Evolutionary conservation across 1,140 invertebrate species (phyloP).

Genomic region (Brachystomella parvula): DNA sequence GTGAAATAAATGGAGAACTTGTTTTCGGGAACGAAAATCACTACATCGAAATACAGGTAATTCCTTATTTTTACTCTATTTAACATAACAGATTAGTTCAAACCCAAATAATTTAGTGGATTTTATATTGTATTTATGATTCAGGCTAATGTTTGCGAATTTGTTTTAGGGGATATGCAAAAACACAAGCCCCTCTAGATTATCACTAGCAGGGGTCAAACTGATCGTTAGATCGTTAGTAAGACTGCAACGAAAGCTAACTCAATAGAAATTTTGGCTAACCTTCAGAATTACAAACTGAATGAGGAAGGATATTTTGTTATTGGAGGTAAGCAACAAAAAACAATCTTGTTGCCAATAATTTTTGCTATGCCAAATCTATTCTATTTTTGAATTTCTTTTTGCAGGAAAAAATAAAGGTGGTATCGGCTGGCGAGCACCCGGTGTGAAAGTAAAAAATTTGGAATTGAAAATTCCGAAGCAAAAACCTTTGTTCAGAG

Average conservation of each 20-base stretch:
- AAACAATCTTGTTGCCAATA: no score
- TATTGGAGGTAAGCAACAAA: background rate
- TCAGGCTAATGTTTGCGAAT: no score
- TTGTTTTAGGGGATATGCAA: background rate
- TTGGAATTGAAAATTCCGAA: background rate
- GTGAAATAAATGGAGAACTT: background rate
- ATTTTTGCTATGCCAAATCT: no score
- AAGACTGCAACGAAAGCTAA: background rate
- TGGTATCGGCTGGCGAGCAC: background rate
- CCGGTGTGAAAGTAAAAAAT: background rate
- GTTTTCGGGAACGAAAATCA: background rate
- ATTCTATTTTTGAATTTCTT: background rate
- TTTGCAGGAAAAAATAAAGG: background rate
- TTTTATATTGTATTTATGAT: background rate
- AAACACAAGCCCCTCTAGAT: background rate
- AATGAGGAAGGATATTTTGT: background rate
- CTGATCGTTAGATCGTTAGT: background rate
- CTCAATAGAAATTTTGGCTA: background rate
- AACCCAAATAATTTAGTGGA: background rate
- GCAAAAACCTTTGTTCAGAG: background rate
- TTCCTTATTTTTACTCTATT: background rate
- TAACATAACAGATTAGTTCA: background rate
- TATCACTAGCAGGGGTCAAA: background rate
- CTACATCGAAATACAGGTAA: background rate
- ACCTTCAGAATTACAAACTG: background rate